Conservation (phyloP, 1,140 invertebrate genomes). For the Mercenaria mercenaria region DNA sequence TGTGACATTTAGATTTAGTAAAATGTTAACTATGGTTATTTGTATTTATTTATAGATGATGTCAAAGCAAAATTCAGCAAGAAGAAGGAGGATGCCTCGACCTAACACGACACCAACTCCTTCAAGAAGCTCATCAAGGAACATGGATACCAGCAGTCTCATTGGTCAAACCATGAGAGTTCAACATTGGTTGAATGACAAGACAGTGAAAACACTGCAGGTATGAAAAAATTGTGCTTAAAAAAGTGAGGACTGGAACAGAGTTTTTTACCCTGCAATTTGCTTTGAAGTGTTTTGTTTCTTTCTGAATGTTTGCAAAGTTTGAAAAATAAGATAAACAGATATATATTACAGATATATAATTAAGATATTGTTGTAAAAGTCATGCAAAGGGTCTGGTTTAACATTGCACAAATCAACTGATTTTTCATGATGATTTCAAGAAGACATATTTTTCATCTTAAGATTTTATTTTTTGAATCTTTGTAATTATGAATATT, state of each 20-base stretch:
- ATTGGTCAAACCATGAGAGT: conserved; percentile 72
- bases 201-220: conserved; percentile 75
- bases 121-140: conserved; percentile 38
- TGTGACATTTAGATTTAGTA: too few relatives aligned
- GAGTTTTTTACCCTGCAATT: background rate
- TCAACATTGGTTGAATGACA: conserved; percentile 77
- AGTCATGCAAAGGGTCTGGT: too few relatives aligned
- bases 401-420: too few relatives aligned
- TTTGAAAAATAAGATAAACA: too few relatives aligned
- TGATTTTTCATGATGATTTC: too few relatives aligned
- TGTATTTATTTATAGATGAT: conserved; percentile 13
- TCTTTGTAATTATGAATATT: too few relatives aligned
- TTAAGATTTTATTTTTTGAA: too few relatives aligned
- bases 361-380: too few relatives aligned
- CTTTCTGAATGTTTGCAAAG: background rate
- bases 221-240: conserved; percentile 47
- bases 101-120: conserved; percentile 54
- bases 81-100: background rate
- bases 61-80: conserved; percentile 42
- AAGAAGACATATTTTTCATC: too few relatives aligned
- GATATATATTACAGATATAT: too few relatives aligned
- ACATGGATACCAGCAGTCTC: conserved; percentile 67
- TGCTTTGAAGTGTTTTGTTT: conserved; percentile 7
- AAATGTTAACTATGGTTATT: too few relatives aligned
- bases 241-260: background rate